phyloP scores from a whole-genome alignment of 2,113 vertebrate species.

The Girardinichthys multiradiatus region DNA sequence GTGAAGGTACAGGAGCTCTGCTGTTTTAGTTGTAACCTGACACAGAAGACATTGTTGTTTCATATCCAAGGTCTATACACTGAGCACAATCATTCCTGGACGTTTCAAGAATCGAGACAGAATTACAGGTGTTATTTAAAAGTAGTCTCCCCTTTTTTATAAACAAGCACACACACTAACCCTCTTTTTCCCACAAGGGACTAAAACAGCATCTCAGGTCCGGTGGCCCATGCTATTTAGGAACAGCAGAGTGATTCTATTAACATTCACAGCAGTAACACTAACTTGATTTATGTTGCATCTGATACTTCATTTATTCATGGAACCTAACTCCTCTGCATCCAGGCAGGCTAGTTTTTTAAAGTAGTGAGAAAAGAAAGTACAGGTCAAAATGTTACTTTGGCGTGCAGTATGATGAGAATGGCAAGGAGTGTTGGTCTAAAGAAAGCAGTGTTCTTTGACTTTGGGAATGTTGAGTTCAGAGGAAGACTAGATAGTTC shows the following conservation, averaged over 20 bases:
- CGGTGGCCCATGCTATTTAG: slow-evolving; percentile 6
- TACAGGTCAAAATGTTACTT: slow-evolving; percentile 6
- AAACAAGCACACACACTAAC: slow-evolving; percentile 8
- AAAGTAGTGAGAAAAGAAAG: slow-evolving; percentile 27
- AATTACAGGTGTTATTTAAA: background rate
- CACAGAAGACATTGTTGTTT: slow-evolving; percentile 5
- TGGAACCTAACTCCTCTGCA: background rate
- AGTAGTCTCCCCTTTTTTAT: background rate
- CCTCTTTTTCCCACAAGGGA: background rate
- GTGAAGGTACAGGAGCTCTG: slow-evolving; percentile 83
- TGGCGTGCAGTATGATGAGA: slow-evolving; percentile 2
- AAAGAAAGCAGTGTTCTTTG: slow-evolving; percentile 42
- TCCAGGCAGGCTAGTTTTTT: slow-evolving; percentile 16
- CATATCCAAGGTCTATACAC: background rate
- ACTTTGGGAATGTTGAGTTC: slow-evolving; percentile 51
- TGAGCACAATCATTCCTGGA: slow-evolving; percentile 1
- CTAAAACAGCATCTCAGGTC: slow-evolving; percentile 8
- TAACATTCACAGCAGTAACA: slow-evolving; percentile 15
- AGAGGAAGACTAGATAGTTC: slow-evolving; percentile 53
- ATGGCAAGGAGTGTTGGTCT: slow-evolving; percentile 32
- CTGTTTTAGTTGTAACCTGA: slow-evolving; percentile 18
- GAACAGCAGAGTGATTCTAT: slow-evolving; percentile 13
- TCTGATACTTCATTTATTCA: slow-evolving; percentile 18
- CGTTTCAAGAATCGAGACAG: slow-evolving; percentile 18
- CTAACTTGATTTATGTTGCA: slow-evolving; percentile 22